A percentile compares a stretch with the other conserved stretches of the same genome.
These are phyloP conservation scores for Hyppa rectilinea DNA, from an alignment of 2,888 invertebrate genomes.

Conservation along the genomic window DNA sequence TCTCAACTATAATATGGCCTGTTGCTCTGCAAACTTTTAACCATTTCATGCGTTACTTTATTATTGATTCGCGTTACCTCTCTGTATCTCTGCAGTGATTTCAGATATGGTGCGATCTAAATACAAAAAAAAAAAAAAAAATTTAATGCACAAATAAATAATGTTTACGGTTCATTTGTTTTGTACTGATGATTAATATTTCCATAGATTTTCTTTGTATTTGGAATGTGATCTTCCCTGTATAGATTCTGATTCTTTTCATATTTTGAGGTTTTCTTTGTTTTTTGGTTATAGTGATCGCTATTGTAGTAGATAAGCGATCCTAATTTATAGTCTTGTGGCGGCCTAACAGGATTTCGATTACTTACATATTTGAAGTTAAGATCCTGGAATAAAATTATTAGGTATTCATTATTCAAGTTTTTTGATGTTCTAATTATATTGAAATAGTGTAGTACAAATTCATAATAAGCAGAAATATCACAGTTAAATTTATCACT, in stretches of 20 bases:
- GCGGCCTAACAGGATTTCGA: background rate
- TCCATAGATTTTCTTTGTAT: background rate
- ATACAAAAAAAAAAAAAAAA: constrained; percentile 27
- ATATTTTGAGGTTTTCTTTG: background rate
- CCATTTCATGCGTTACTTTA: background rate
- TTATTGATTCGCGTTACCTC: constrained; percentile 41
- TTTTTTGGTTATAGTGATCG: background rate
- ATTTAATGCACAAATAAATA: background rate
- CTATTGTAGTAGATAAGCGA: background rate
- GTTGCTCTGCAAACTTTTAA: constrained; percentile 27
- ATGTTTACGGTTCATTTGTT: background rate
- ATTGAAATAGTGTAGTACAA: background rate
- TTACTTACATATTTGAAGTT: constrained; percentile 76
- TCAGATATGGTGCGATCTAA: constrained; percentile 45
- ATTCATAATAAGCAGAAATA: background rate
- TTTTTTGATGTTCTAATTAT: background rate
- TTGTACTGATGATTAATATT: background rate
- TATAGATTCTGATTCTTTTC: too few species aligned
- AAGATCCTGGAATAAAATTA: constrained; percentile 69
- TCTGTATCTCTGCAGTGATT: constrained; percentile 11
- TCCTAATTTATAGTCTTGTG: background rate
- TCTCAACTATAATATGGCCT: constrained; percentile 1
- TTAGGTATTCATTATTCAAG: background rate
- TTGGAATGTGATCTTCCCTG: background rate
- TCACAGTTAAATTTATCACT: background rate